Evolutionary conservation across 2,113 vertebrate species (phyloP).

Genomic region (Gallinago undulata): DNA sequence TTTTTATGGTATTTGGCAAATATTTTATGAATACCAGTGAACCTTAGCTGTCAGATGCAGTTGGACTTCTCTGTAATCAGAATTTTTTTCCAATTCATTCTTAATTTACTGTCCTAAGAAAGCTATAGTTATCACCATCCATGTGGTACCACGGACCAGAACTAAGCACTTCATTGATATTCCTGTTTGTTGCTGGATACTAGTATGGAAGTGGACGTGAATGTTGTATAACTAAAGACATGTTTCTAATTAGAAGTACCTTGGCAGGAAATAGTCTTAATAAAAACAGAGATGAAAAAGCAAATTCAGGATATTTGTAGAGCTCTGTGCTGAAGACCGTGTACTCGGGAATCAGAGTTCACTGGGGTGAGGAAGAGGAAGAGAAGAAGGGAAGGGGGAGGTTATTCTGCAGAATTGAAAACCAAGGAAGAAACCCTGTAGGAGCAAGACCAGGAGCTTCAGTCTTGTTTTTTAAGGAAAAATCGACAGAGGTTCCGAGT

Average conservation of each 20-base stretch:
- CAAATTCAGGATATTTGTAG: background rate
- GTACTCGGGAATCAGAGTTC: background rate
- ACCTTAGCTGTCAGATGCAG: background rate
- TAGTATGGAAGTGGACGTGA: background rate
- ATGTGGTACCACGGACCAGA: background rate
- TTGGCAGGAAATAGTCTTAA: background rate
- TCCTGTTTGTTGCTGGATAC: background rate
- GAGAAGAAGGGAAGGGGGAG: background rate
- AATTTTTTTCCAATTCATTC: background rate
- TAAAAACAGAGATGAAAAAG: constrained; percentile 16
- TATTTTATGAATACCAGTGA: background rate
- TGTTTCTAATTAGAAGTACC: constrained; percentile 28
- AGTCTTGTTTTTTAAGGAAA: background rate
- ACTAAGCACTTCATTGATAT: background rate
- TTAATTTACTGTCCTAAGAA: background rate
- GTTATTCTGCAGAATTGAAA: background rate
- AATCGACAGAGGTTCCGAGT: background rate
- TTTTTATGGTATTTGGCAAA: constrained; percentile 20
- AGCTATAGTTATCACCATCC: background rate
- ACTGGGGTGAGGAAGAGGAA: background rate
- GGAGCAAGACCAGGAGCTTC: background rate
- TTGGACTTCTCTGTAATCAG: background rate
- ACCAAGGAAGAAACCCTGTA: background rate
- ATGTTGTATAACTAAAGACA: background rate
- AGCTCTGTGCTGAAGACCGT: background rate